Evolutionary conservation across 2,888 invertebrate genomes (phyloP).

Genomic region (Coleophora deauratella): DNA sequence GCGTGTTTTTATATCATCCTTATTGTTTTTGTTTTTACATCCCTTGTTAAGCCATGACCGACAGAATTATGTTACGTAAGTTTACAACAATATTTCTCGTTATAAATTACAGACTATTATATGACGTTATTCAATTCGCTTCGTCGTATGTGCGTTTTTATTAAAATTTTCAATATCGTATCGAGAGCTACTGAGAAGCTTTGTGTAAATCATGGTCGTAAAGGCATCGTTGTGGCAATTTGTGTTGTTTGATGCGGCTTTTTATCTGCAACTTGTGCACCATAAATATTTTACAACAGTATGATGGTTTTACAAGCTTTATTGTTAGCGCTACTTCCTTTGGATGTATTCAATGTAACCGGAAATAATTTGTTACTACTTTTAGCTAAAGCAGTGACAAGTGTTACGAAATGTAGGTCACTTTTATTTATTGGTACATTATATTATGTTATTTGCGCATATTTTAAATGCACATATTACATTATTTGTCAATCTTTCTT

Average conservation of each 20-base stretch:
- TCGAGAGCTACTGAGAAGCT: conserved; percentile 18
- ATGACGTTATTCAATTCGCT: conserved; percentile 2
- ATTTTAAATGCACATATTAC: no score
- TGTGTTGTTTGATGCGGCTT: conserved; percentile 33
- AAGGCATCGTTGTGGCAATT: conserved; percentile 39
- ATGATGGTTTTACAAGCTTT: conserved; percentile 37
- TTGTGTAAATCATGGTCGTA: conserved; percentile 32
- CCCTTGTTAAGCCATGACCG: conserved; percentile 26
- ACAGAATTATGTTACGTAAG: conserved; percentile 1
- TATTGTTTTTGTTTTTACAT: conserved; percentile 37
- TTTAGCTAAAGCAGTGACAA: conserved; percentile 18
- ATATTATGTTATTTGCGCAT: not conserved
- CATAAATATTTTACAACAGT: conserved; percentile 51
- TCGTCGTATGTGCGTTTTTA: conserved; percentile 4
- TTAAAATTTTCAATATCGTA: conserved; percentile 11
- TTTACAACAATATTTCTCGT: conserved; percentile 3
- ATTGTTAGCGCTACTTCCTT: conserved; percentile 44
- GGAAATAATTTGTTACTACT: conserved; percentile 43
- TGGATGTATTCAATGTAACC: conserved; percentile 30
- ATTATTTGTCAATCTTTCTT: no score
- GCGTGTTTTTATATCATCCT: conserved; percentile 41
- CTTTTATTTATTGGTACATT: conserved; percentile 1
- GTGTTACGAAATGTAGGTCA: conserved; percentile 11
- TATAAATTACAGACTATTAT: conserved; percentile 2
- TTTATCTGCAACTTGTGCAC: conserved; percentile 26